These are phyloP conservation scores for Champsocephalus esox DNA, from an alignment of 2,797 vertebrate genomes.

Conservation along the genomic window DNA sequence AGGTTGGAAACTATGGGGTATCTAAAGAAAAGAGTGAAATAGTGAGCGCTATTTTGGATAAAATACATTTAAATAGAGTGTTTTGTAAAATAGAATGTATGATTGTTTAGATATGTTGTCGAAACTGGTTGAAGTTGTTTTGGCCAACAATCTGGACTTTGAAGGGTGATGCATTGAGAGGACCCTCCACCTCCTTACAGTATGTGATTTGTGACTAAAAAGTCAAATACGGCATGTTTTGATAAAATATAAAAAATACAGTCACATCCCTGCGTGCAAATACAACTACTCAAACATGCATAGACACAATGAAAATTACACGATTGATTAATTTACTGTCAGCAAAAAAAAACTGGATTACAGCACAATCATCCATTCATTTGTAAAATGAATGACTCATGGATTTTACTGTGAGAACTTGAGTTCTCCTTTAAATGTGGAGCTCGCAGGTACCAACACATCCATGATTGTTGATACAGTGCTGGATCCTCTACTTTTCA, in stretches of 20 bases:
- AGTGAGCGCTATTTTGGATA: background rate
- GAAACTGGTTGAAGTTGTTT: slow-evolving; percentile 18
- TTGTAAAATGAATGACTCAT: slow-evolving; percentile 21
- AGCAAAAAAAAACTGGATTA: slow-evolving; percentile 27
- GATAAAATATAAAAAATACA: slow-evolving; percentile 13
- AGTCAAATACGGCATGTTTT: slow-evolving; percentile 21
- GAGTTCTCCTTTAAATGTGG: background rate
- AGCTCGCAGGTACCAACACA: slow-evolving; percentile 43
- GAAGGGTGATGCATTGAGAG: slow-evolving; percentile 31
- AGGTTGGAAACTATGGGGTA: background rate
- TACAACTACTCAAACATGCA: background rate
- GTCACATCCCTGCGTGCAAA: background rate
- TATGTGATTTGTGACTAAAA: slow-evolving; percentile 4
- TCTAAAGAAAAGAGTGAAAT: background rate
- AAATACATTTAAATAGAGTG: background rate
- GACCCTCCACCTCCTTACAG: slow-evolving; percentile 6
- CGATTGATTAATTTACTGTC: slow-evolving; percentile 4
- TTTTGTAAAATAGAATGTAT: background rate
- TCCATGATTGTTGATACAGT: slow-evolving; percentile 6
- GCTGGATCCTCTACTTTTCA: slow-evolving; percentile 3
- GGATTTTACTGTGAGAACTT: slow-evolving; percentile 10
- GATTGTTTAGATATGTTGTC: background rate
- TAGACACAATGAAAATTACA: background rate
- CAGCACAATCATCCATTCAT: background rate
- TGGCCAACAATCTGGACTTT: slow-evolving; percentile 25